Evolutionary conservation across 1,140 invertebrate genomes (phyloP).

Genomic region (Drosophila nebulosa): DNA sequence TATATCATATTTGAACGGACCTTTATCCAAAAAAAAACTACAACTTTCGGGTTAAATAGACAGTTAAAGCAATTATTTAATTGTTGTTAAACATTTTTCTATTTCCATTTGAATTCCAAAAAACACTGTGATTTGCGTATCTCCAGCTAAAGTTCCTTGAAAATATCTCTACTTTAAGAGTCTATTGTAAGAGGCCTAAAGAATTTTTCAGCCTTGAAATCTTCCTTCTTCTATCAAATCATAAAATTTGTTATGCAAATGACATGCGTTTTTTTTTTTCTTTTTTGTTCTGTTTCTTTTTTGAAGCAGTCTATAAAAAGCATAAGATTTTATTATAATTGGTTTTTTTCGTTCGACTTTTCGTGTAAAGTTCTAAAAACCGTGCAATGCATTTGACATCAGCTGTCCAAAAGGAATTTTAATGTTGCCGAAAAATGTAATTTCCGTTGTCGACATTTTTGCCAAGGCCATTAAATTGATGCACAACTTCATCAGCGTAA

Average conservation of each 20-base stretch:
- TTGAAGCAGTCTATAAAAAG: constrained; percentile 49
- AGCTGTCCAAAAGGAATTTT: constrained; percentile 62
- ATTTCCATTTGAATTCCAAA: too few species aligned
- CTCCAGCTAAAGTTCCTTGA: background rate
- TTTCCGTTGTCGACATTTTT: constrained; percentile 64
- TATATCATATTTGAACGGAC: too few species aligned
- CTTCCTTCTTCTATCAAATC: constrained; percentile 15
- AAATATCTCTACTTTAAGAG: background rate
- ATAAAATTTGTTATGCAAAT: constrained; percentile 76
- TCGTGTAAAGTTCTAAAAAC: constrained; percentile 45
- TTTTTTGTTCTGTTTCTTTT: constrained; percentile 31
- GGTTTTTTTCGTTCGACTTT: constrained; percentile 9
- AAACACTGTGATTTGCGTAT: too few species aligned
- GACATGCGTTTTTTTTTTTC: constrained; percentile 44
- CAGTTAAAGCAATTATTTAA: too few species aligned
- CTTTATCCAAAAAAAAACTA: too few species aligned
- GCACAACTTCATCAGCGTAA: constrained; percentile 77
- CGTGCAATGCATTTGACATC: constrained; percentile 65
- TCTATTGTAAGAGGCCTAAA: background rate
- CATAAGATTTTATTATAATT: constrained; percentile 69
- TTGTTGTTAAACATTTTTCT: too few species aligned
- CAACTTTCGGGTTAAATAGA: too few species aligned
- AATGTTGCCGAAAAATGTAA: constrained; percentile 76
- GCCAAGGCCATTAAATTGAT: constrained; percentile 57
- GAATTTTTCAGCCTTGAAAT: background rate